phyloP scores from a whole-genome alignment of 2,888 invertebrate species.

The Stenotaenia linearis region DNA sequence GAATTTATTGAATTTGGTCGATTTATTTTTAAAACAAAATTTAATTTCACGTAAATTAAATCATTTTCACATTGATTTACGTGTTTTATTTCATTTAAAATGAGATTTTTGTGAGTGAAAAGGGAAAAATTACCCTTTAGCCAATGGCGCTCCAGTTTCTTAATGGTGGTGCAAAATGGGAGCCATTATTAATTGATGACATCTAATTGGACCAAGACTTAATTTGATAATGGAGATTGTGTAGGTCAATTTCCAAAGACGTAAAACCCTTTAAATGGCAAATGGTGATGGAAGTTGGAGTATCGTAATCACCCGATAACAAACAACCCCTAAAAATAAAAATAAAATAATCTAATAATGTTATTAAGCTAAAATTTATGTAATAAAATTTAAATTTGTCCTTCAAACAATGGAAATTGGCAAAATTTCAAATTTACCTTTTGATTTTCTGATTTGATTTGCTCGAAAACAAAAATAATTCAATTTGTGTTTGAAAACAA shows the following conservation, averaged over 20 bases:
- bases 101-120: no score
- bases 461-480: not conserved
- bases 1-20: not conserved
- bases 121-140: not conserved
- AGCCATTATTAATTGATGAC: conserved; percentile 31
- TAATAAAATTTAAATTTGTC: no score
- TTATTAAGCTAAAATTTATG: no score
- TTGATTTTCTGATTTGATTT: not conserved
- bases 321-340: not conserved
- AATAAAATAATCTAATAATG: not conserved
- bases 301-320: not conserved
- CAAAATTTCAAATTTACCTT: not conserved
- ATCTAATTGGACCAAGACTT: conserved; percentile 28
- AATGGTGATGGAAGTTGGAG: not conserved
- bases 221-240: conserved; percentile 26
- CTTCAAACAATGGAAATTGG: not conserved
- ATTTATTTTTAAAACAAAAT: not conserved
- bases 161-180: conserved; percentile 22
- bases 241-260: conserved; percentile 13
- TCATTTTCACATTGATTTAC: no score
- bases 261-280: not conserved
- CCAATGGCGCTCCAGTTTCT: not conserved
- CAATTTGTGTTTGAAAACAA: not conserved
- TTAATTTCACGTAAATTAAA: no score
- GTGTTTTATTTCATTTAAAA: not conserved